Conservation (phyloP, 2,113 vertebrate genomes). For the Rousettus leschenaultii region DNA sequence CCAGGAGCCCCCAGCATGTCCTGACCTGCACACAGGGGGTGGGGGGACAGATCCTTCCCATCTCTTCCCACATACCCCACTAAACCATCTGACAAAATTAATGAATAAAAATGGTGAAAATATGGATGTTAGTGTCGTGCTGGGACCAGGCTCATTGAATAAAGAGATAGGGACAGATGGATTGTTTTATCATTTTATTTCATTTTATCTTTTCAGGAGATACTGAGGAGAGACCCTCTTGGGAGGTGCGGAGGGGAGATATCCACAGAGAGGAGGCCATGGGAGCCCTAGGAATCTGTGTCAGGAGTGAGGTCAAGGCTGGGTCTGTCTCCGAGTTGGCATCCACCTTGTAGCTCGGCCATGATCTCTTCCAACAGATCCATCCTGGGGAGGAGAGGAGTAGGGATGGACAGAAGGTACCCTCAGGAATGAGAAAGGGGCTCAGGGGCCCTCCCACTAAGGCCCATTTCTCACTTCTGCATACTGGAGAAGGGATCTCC, state of each 20-base stretch:
- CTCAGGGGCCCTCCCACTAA: neutral
- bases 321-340: neutral
- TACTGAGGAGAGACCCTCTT: neutral
- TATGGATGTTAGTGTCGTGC: neutral
- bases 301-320: neutral
- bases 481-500: constrained; percentile 11
- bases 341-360: constrained; percentile 19
- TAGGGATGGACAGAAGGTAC: neutral
- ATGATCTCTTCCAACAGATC: constrained; percentile 61
- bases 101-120: constrained; percentile 68
- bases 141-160: neutral
- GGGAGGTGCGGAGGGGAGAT: accelerated
- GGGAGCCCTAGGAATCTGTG: neutral
- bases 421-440: neutral
- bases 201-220: neutral
- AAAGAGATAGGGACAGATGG: neutral
- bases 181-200: neutral
- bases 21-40: constrained; percentile 8
- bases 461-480: constrained; percentile 40
- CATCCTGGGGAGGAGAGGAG: neutral
- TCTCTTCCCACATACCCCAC: neutral
- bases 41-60: neutral
- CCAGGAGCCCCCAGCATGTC: constrained; percentile 51
- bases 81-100: constrained; percentile 58
- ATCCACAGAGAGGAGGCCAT: neutral